Base-by-base conservation (phyloP, 2,113 vertebrate species). In the Chloebia gouldiae region DNA sequence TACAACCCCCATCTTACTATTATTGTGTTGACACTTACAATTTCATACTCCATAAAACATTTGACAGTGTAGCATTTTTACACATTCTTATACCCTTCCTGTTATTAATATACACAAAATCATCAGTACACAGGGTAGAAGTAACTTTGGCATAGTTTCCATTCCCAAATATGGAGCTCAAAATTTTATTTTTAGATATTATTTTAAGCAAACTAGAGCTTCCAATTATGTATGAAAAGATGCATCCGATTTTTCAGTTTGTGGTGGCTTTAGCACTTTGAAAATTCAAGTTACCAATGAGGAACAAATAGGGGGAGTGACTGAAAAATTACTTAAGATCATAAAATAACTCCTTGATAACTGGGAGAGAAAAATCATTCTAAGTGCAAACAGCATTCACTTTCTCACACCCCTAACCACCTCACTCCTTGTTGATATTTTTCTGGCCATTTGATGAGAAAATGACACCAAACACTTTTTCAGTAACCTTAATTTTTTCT, bases 41-140 rank as follows among this genome's bases (percentile, higher is more conserved):
- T 97, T 97, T 96, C 94, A 93, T 94, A 95, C 81, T 92, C 63
- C 92, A 90, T 97, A 83, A 95, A 94, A 61, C 65, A 42, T 66
- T 87, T 90, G 78, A 86, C 89, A 95, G 40, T 40, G 68, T 76
- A 92, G 68, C 79, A 82, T 19, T 96, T 97, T 81, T 93, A 75
- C 22, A 78, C 21, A 57, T 9, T 45, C 28, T 51, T 71, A 70
- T 82, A 95, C 81, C 54, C 33, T 81, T 59, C 54, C 88, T 64
- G 24, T 78, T 92, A 31, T 88, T 89, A 86, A 57, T 88, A 73
- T 44, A 75, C 20, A 68, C 25, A 91, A 73, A 60, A 72, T 57
- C 20, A 59, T 31, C 50, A 66, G 19, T n/a, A 50, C 33, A 63
- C 28, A 31, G 54, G 21, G 16, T 86, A 28, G 23, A 81, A 82